phyloP scores from a whole-genome alignment of 2,888 invertebrate species.

The Subacronicta megacephala region DNA sequence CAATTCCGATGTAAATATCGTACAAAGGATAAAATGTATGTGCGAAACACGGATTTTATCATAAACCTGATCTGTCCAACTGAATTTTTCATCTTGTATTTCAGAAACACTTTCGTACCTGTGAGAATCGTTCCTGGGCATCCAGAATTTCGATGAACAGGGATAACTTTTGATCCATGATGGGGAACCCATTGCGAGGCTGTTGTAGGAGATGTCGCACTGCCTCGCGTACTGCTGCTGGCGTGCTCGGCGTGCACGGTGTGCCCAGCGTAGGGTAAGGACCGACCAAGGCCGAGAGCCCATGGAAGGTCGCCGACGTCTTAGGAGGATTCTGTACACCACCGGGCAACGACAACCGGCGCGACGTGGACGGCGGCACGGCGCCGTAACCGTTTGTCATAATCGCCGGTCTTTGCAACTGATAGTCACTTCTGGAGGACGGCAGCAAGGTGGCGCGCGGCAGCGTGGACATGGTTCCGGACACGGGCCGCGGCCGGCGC shows the following conservation, averaged over 20 bases:
- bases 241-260: constrained; percentile 87
- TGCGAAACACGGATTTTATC: constrained; percentile 18
- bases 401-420: constrained; percentile 88
- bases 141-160: constrained; percentile 95
- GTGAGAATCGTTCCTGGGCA: constrained; percentile 94
- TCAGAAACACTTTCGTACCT: constrained; percentile 87
- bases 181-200: constrained; percentile 93
- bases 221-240: constrained; percentile 92
- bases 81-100: not conserved
- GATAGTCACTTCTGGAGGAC: constrained; percentile 91
- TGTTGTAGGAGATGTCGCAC: constrained; percentile 92
- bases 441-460: constrained; percentile 88
- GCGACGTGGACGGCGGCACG: constrained; percentile 85
- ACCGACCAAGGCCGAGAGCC: constrained; percentile 80
- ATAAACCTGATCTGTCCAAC: constrained; percentile 16
- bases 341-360: constrained; percentile 89
- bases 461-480: constrained; percentile 78
- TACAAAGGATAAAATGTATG: constrained; percentile 26
- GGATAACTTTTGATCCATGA: constrained; percentile 93
- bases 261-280: constrained; percentile 72
- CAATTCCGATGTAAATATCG: constrained; percentile 41
- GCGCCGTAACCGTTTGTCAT: constrained; percentile 87
- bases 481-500: constrained; percentile 85
- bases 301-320: constrained; percentile 91
- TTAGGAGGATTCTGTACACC: constrained; percentile 87